Base-by-base conservation (phyloP, 2,113 vertebrate species). In the Hemibagrus wyckioides region DNA sequence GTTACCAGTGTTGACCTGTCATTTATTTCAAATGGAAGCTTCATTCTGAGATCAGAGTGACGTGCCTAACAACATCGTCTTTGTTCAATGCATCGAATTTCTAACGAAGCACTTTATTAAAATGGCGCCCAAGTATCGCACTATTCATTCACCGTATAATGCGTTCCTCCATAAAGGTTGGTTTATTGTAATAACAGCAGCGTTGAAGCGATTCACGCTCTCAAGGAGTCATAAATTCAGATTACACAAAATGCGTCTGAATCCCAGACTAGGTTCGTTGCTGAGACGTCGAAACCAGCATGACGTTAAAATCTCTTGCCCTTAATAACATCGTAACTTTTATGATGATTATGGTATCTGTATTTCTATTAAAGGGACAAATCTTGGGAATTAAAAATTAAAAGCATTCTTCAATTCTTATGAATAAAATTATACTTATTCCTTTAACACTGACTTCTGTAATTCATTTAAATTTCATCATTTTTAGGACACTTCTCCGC, bases 161-260 rank as follows among this genome's bases (percentile, higher is more conserved):
- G 6, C 41, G 36, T 83, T 33, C n/a, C 33, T 33, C 17, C 11
- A 21, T 83, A 30, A 69, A 83, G 61, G 61, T n/a, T 61, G 52
- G 59, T 67, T 83, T 23, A 83, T 83, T 83, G 21, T 67, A 83
- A 67, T 82, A 63, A 83, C 5, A 50, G 28, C 44, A 83, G 9
- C 25, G 3, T 28, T 81, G 6, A 81, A 81, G 13, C 28, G 36
- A 23, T 59, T 59, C 36, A 39, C 10, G 25, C 59, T 54, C 54
- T 59, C 8, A 39, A 36, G 4, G 13, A 57, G 30, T 36, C 30
- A 57, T 36, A 6, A 36, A 56, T 36, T 80, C 19, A 56, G 17
- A 25, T 57, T 57, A 39, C 79, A 81, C 0, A 57, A 80, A 81
- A 57, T 41, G 6, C 36, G 39, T 59, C 54, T 39, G 33, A 81